Conservation (phyloP, 2,888 invertebrate genomes). For the Mesorhabditis sp. region DNA sequence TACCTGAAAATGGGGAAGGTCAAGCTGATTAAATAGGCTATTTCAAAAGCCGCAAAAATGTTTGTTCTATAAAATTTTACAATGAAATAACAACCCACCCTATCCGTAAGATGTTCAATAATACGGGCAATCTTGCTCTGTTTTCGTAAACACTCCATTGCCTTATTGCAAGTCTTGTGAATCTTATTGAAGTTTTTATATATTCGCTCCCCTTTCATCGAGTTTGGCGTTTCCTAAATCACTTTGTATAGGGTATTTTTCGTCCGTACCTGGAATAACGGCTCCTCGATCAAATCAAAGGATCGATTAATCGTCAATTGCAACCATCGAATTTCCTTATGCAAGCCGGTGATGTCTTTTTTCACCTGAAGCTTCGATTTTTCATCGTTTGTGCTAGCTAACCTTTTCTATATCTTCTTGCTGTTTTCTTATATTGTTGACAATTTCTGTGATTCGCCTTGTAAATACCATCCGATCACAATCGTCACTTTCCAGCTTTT, state of each 20-base stretch:
- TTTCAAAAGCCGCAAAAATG: neutral
- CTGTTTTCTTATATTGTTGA: constrained; percentile 1
- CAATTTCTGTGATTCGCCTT: constrained; percentile 3
- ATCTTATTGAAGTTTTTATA: neutral
- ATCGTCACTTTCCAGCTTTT: constrained; percentile 6
- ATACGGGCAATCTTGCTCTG: too few species aligned
- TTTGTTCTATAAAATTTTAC: neutral
- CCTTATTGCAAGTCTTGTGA: neutral
- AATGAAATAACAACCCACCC: neutral
- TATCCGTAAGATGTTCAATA: too few species aligned
- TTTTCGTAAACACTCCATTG: neutral
- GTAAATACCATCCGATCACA: constrained; percentile 4
- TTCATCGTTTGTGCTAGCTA: neutral
- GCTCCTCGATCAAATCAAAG: neutral
- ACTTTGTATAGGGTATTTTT: neutral
- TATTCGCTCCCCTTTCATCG: neutral
- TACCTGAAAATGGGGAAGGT: neutral
- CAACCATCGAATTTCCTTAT: constrained; percentile 1
- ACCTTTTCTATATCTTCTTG: neutral
- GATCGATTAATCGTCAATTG: neutral
- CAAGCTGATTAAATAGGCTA: neutral
- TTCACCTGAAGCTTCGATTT: neutral
- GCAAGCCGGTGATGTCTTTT: constrained; percentile 1
- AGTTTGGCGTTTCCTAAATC: neutral
- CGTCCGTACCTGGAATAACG: neutral